Conservation (phyloP, 2,113 vertebrate species). For the Apistogramma diplotaenia region DNA sequence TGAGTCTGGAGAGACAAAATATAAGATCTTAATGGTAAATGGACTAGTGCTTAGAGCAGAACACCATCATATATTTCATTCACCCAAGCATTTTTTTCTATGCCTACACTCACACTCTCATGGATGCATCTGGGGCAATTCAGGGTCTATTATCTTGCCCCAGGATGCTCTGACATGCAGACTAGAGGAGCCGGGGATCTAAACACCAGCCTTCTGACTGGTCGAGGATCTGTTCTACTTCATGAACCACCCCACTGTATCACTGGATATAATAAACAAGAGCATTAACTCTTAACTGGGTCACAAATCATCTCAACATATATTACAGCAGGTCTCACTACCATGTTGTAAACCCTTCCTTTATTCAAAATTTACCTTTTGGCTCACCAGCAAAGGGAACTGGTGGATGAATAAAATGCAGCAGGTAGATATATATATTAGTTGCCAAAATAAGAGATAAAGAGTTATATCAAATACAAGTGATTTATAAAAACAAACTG, state of each 20-base stretch:
- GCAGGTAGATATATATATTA: no score
- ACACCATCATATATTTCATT: no score
- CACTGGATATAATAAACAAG: no score
- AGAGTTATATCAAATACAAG: no score
- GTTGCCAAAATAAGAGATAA: no score
- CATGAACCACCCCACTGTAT: neutral
- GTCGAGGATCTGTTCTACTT: neutral
- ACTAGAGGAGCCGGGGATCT: neutral
- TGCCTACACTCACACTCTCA: neutral
- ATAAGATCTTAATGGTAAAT: neutral
- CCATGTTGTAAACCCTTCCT: no score
- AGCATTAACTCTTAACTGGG: neutral
- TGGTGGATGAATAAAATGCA: no score
- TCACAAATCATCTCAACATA: neutral
- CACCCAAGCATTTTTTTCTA: neutral
- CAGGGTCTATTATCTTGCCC: neutral
- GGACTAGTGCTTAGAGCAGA: neutral
- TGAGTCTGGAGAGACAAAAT: slow-evolving; percentile 1
- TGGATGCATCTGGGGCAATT: neutral
- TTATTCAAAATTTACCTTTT: no score
- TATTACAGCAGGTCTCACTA: no score
- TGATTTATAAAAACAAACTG: no score
- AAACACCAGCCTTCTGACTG: neutral
- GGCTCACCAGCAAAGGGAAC: no score
- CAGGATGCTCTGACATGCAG: neutral